Evolutionary conservation across 2,888 invertebrate genomes (phyloP).

Genomic region (Leistus spinibarbis): DNA sequence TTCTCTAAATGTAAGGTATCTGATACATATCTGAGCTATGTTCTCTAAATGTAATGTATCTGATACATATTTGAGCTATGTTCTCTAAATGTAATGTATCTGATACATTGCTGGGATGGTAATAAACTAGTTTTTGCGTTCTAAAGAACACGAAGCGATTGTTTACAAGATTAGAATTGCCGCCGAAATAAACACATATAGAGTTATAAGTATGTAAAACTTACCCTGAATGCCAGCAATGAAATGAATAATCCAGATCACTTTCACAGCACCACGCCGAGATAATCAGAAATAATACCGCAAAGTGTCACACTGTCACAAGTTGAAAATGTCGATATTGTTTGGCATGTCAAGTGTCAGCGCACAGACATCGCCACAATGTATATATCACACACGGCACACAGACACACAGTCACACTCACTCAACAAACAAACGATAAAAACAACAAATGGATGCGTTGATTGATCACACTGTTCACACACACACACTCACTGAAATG

Average conservation of each 20-base stretch:
- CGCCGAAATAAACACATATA: background rate
- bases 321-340: constrained; percentile 17
- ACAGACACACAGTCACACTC: background rate
- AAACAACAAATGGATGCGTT: background rate
- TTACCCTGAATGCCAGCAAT: background rate
- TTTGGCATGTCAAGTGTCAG: constrained; percentile 20
- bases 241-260: constrained; percentile 14
- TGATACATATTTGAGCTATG: background rate
- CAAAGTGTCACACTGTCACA: constrained; percentile 26
- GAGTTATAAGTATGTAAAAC: background rate
- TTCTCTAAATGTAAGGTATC: too few species aligned
- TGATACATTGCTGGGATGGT: background rate
- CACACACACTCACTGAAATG: background rate
- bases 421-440: background rate
- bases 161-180: background rate
- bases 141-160: background rate
- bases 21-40: too few species aligned
- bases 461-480: constrained; percentile 27
- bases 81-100: background rate
- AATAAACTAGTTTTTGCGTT: background rate
- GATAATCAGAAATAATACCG: constrained; percentile 3
- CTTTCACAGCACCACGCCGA: background rate
- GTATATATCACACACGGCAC: background rate
- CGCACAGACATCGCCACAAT: constrained; percentile 2
- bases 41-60: too few species aligned